Base-by-base conservation (phyloP, 2,888 invertebrate species). In the Athalia cordata region DNA sequence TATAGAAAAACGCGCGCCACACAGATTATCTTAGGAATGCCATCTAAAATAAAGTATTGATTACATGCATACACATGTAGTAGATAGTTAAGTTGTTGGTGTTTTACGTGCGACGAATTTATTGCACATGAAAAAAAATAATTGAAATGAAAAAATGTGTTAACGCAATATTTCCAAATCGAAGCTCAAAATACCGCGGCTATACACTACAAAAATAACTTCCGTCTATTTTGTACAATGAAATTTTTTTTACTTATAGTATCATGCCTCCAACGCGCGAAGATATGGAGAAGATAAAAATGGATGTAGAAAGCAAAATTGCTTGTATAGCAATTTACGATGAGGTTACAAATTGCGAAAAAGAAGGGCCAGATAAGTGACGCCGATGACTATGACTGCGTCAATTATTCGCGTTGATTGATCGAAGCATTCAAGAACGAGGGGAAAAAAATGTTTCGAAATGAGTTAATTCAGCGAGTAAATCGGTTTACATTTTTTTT, bases 121-220 rank as follows among this genome's bases (percentile, higher is more conserved):
- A 47, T 9, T 68, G 62, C 62, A 75, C 62, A 49, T 29, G 62
- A 29, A n/a, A 67, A 49, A 72, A 47, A 64, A 62, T 29, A 43
- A 9, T 29, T 29, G 29, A 9, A 43, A 45, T 45, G 11, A 66
- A 66, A 66, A 11, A 62, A 62, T 83, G 86, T 84, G 84, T 79
- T 79, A 78, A 80, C 77, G 84, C 86, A 85, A 86, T 86, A 85
- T 87, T 87, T 88, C 86, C 87, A 86, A 87, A 84, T 85, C 82
- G 81, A 78, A 72, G 67, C 78, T 70, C 79, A 65, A 78, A 76
- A 79, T 79, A 77, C 76, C 74, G 77, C 52, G 77, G 75, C 55
- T 64, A 62, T 57, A 47, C 45, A 55, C 52, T 47, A 13, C 45
- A 65, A 47, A n/a, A 72, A 72, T 72, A 47, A 72, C 47, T 57